phyloP scores from a whole-genome alignment of 2,797 vertebrate genomes.

The Labroides dimidiatus region DNA sequence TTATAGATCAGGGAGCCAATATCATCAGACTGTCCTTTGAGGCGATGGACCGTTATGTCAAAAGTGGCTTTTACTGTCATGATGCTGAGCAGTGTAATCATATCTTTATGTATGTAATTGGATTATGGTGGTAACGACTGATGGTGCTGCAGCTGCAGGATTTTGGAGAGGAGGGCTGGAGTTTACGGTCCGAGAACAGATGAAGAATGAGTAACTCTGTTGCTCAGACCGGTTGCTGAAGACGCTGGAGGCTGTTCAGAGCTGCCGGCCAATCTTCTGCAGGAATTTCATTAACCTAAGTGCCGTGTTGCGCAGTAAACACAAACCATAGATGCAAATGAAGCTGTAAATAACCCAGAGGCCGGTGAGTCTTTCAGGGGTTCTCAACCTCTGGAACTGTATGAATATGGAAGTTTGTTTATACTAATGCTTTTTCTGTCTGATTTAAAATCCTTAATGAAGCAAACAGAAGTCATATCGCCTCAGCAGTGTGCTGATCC shows the following conservation, averaged over 20 bases:
- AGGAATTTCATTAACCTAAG: constrained; percentile 69
- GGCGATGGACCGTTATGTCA: constrained; percentile 43
- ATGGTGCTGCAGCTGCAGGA: constrained; percentile 40
- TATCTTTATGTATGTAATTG: constrained; percentile 47
- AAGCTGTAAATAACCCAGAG: constrained; percentile 55
- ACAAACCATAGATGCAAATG: constrained; percentile 52
- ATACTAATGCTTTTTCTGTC: background rate
- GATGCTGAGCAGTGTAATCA: constrained; percentile 16
- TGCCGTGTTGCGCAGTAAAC: constrained; percentile 53
- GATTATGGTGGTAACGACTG: constrained; percentile 32
- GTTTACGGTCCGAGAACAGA: constrained; percentile 26
- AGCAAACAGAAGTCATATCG: constrained; percentile 30
- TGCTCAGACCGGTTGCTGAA: constrained; percentile 26
- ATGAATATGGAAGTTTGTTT: no score
- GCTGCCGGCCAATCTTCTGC: constrained; percentile 55
- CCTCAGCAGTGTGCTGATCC: background rate
- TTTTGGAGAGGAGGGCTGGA: constrained; percentile 31
- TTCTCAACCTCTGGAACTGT: no score
- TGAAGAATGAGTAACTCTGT: constrained; percentile 35
- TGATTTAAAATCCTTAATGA: constrained; percentile 18
- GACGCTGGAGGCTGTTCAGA: constrained; percentile 24
- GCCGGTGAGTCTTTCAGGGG: no score
- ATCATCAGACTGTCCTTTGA: constrained; percentile 35
- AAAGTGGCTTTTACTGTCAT: constrained; percentile 34
- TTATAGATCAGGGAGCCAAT: constrained; percentile 58